Conservation (phyloP, 1,140 invertebrate genomes). For the Papilio dardanus region DNA sequence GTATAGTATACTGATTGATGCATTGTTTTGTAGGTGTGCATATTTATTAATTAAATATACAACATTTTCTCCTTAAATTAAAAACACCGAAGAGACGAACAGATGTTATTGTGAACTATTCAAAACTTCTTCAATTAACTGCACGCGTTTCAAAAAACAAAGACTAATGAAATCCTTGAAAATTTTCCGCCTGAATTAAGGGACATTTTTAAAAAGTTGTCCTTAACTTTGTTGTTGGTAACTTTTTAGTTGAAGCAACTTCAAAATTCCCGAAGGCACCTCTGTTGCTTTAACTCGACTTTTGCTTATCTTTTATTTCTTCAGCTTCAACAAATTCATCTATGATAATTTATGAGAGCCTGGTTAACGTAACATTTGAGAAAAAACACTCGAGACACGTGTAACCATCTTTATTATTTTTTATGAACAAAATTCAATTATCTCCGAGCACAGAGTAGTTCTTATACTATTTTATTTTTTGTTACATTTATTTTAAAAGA, state of each 20-base stretch:
- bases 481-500: neutral
- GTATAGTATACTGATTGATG: neutral
- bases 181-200: slow-evolving; percentile 23
- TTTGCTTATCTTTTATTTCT: slow-evolving; percentile 31
- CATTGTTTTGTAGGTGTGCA: neutral
- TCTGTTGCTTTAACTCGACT: slow-evolving; percentile 27
- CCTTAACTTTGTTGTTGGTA: slow-evolving; percentile 22
- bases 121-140: neutral
- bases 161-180: slow-evolving; percentile 20
- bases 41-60: neutral
- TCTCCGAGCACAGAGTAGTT: neutral
- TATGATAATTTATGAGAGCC: slow-evolving; percentile 22
- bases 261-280: slow-evolving; percentile 32
- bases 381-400: neutral
- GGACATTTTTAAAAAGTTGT: slow-evolving; percentile 1
- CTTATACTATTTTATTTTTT: slow-evolving; percentile 17
- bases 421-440: neutral
- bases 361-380: slow-evolving; percentile 3
- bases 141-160: neutral
- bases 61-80: too few species aligned
- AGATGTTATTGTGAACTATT: neutral
- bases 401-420: neutral
- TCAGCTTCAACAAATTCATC: neutral
- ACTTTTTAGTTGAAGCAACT: slow-evolving; percentile 33
- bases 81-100: neutral